Evolutionary conservation across 2,797 vertebrate species (phyloP).

Genomic region (Oreortyx pictus): DNA sequence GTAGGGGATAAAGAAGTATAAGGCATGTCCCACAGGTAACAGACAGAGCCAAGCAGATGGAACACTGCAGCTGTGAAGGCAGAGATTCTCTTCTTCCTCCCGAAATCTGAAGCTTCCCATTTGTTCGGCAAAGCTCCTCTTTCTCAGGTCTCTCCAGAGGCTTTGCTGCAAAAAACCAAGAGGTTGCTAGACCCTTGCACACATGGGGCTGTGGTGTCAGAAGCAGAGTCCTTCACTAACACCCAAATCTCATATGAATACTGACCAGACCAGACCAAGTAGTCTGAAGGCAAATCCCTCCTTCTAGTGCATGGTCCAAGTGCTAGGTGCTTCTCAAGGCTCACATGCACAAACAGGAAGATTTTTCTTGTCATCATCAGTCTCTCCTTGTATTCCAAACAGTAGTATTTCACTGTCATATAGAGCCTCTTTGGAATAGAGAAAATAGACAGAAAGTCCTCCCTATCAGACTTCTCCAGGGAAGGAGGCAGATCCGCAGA

Average conservation of each 20-base stretch:
- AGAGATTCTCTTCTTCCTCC: background rate
- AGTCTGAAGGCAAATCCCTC: background rate
- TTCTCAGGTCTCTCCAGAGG: background rate
- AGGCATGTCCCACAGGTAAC: background rate
- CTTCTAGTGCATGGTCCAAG: background rate
- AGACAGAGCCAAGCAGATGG: background rate
- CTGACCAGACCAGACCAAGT: background rate
- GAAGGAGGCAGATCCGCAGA: too few species aligned
- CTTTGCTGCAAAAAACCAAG: background rate
- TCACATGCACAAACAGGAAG: fast-evolving
- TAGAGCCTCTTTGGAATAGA: background rate
- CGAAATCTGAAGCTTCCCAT: background rate
- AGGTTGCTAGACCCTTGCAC: background rate
- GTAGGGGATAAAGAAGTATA: background rate
- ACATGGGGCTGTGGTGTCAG: fast-evolving
- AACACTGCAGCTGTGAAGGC: background rate
- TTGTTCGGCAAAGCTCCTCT: background rate
- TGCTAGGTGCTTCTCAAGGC: background rate
- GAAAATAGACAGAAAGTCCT: background rate
- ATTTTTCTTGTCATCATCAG: background rate
- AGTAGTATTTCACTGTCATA: background rate
- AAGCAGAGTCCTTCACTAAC: fast-evolving
- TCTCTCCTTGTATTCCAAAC: background rate
- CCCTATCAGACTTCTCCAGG: background rate
- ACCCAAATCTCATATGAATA: background rate